Evolutionary conservation across 1,140 invertebrate species (phyloP), one percentile per base, ranked within the genome.

Genomic region (Euborellia annulipes): DNA sequence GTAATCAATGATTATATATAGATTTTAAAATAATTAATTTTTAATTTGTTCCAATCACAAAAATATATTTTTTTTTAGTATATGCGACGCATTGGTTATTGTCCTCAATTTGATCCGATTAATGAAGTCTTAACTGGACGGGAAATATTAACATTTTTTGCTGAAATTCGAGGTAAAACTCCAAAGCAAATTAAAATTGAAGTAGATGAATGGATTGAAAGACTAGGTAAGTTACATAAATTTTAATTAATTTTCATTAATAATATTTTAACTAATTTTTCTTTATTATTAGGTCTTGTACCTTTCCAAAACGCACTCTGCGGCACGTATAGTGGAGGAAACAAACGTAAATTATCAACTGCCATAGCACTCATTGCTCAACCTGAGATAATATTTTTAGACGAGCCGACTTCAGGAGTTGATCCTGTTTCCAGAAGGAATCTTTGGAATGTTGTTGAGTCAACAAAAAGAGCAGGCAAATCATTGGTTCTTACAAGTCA

Each of bases 261-360:
- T 41, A 36, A 19, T 18, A 16, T 17, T 27, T 32, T 17, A 13
- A 32, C 41, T 27, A 27, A 6, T 27, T 27, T 27, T 27, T 27
- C 23, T 4, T 27, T 27, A 41, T 17, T 36, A 40, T 21, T 17
- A 44, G 41, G 47, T 11, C 20, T 45, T 13, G n/a, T 11, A 17
- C 23, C 39, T 17, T 39, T 45, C 23, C 13, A 27, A 19, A 36
- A 49, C 22, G n/a, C 20, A 36, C 62, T 63, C 21, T 71, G 68
- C 54, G 61, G 61, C 22, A 65, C 63, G 11, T 84, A 81, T 55
- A 92, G 87, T 58, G 89, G 89, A 9, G 94, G 93, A 0, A 98
- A 95, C 53, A 95, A 93, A 60, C 72, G 93, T 36, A 95, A 97
- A 62, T 64, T 98, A 19, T 93, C 86, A 52, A 89, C 91, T 34